Evolutionary conservation across 2,797 vertebrate species (phyloP).

Genomic region (Acanthurus lineatus): DNA sequence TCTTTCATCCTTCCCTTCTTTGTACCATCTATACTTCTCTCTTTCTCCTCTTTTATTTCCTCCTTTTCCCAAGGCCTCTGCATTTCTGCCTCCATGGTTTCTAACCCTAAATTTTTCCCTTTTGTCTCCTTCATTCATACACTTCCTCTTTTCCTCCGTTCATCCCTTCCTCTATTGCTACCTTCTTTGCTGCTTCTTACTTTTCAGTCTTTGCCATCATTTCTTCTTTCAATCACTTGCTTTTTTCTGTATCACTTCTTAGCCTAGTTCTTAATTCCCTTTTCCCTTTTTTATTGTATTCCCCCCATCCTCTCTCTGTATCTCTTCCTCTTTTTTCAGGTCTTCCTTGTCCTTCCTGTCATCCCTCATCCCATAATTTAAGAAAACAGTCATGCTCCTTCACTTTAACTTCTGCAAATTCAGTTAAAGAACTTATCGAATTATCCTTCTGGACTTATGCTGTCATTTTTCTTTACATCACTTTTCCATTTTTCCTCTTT

Average conservation of each 20-base stretch:
- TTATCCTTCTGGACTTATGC: conserved; percentile 27
- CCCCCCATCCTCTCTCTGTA: background rate
- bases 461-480: conserved; percentile 32
- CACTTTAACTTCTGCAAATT: conserved; percentile 22
- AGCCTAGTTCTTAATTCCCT: background rate
- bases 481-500: background rate
- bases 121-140: background rate
- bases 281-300: background rate
- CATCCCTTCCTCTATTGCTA: background rate
- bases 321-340: background rate
- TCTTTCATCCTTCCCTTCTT: background rate
- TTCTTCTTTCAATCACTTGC: background rate
- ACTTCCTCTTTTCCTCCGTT: background rate
- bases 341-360: background rate
- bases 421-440: conserved; percentile 23
- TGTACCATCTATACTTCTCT: too few relatives aligned
- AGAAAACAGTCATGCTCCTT: conserved; percentile 1
- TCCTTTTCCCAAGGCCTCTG: too few relatives aligned
- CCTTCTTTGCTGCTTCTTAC: background rate
- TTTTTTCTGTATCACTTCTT: background rate
- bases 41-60: background rate
- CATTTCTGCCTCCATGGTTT: too few relatives aligned
- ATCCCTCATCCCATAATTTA: conserved; percentile 3
- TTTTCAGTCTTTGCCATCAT: background rate
- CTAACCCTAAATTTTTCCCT: too few relatives aligned